These are phyloP conservation scores for Spermophilus dauricus DNA, from an alignment of 2,113 vertebrate genomes.

Conservation along the genomic window DNA sequence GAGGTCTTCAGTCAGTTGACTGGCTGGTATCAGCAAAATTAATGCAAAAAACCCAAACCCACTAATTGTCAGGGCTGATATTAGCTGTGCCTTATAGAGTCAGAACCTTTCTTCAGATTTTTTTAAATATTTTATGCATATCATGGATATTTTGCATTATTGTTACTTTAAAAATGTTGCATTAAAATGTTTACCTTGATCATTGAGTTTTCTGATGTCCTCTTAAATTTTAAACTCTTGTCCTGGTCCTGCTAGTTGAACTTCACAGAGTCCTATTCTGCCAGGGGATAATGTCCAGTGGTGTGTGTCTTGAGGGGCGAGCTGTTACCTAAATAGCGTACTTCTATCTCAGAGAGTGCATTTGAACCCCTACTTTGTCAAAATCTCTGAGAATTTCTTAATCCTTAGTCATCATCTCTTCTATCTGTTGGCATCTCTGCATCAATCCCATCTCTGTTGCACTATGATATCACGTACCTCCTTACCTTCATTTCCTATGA, in stretches of 20 bases:
- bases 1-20: background rate
- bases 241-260: background rate
- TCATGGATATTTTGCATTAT: background rate
- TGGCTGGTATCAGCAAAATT: background rate
- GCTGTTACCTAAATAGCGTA: background rate
- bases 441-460: background rate
- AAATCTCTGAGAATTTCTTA: background rate
- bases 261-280: too few relatives aligned
- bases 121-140: background rate
- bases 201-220: background rate
- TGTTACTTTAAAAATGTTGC: background rate
- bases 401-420: background rate
- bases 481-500: background rate
- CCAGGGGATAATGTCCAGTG: too few relatives aligned
- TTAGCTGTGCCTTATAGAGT: background rate
- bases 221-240: background rate
- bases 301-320: rapidly evolving
- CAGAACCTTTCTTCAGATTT: background rate
- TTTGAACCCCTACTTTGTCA: background rate
- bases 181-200: background rate
- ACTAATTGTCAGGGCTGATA: background rate
- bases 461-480: background rate
- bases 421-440: background rate
- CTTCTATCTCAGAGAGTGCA: background rate
- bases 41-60: background rate